A percentile compares a stretch with the other conserved stretches of the same genome.
Evolutionary conservation across 2,888 invertebrate genomes (phyloP).

Genomic region (Exocentrus adspersus): DNA sequence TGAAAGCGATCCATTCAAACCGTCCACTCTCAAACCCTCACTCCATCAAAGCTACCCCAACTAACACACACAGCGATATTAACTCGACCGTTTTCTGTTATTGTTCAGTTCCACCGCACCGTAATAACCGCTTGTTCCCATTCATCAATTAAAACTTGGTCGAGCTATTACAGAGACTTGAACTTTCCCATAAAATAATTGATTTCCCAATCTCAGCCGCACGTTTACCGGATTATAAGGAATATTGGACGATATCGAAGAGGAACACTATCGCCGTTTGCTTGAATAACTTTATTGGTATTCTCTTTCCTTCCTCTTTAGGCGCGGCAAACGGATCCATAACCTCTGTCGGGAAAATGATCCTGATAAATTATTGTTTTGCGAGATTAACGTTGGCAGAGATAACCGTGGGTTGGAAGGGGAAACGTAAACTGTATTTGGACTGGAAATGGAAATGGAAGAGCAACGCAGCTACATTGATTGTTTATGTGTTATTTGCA

Average conservation of each 20-base stretch:
- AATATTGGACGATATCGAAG: background rate
- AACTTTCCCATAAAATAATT: slow-evolving; percentile 1
- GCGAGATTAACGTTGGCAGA: background rate
- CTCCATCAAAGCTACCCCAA: background rate
- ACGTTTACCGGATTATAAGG: background rate
- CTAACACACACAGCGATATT: background rate
- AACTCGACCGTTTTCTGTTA: background rate
- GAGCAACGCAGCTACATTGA: no score
- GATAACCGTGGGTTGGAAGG: background rate
- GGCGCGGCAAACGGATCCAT: background rate
- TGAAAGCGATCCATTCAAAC: background rate
- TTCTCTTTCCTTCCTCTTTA: slow-evolving; percentile 3
- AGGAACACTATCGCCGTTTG: background rate
- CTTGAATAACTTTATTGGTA: background rate
- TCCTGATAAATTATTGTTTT: background rate
- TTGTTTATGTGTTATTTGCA: no score
- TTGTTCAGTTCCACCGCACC: background rate
- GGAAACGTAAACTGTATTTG: background rate
- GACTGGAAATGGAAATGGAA: no score
- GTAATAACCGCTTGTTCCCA: background rate
- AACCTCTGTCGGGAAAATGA: background rate
- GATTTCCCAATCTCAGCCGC: background rate
- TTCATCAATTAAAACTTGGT: background rate
- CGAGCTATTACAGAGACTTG: background rate
- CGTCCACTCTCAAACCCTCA: no score